Evolutionary conservation across 2,113 vertebrate genomes (phyloP), one percentile per base, ranked within the genome.

Genomic region (Neodontobutis hainanensis): DNA sequence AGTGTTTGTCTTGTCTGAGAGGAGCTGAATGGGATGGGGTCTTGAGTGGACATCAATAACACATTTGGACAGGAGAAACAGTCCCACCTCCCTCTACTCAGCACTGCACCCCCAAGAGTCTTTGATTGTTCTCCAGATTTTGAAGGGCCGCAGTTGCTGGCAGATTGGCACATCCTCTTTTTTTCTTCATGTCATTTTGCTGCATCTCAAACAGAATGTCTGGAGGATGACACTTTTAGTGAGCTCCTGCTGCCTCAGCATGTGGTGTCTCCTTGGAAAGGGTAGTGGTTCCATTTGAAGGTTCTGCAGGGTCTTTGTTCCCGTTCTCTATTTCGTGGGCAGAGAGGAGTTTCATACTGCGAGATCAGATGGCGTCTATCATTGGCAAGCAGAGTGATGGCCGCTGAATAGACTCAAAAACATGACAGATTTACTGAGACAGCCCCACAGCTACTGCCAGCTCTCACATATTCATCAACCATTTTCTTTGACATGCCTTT

Each of bases 221-320:
- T 83, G 73, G 73, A 87, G 89, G 90, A 85, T 88, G 89, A 92
- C 90, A 92, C 87, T 91, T 27, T 27, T 89, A 78, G 83, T 84
- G 90, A 75, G 78, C 85, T 88, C 80, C 85, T 86, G 69, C 84
- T 85, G 80, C 81, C 79, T 90, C 80, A 73, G 82, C 86, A 85
- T 89, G 70, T 83, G 82, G 87, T 81, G 84, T 86, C 87, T 90
- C 68, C 77, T 87, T 71, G 61, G 87, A 87, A 86, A 43, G 77
- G 79, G 87, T 73, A 80, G 84, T 68, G 77, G 65, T 76, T 69
- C 69, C 65, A 78, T 90, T 90, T 87, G 88, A 91, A 89, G 86
- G 81, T 81, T 85, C 82, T 76, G 76, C 81, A 83, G 81, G 64
- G 83, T 77, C 68, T 84, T 83, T 88, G 76, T 87, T 73, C 80